Conservation (phyloP, 2,797 vertebrate genomes). For the Pseudochirops corinnae region DNA sequence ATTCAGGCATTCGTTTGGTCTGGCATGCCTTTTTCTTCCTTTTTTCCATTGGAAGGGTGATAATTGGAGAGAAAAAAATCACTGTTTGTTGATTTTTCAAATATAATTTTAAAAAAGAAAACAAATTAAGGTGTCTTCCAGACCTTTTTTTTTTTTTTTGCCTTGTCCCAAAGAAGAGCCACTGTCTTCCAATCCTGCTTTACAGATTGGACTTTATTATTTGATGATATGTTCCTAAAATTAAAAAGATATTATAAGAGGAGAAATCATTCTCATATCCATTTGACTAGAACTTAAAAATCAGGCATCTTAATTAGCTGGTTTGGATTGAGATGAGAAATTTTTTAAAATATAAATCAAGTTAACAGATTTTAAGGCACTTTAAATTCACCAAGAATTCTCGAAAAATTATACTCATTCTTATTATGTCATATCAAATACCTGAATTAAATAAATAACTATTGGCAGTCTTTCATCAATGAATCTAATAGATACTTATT, state of each 20-base stretch:
- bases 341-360: not conserved
- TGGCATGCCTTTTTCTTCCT: not conserved
- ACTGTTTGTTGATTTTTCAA: not conserved
- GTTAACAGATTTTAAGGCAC: not conserved
- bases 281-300: not conserved
- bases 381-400: not conserved
- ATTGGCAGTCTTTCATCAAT: not conserved
- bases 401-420: not conserved
- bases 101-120: not conserved
- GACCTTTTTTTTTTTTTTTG: not conserved
- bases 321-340: not conserved
- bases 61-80: not conserved
- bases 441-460: not conserved
- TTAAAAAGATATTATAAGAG: not conserved
- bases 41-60: not conserved
- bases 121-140: not conserved
- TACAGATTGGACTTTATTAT: not conserved
- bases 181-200: not conserved
- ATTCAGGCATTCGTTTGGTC: not conserved
- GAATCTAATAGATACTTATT: not conserved
- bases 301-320: not conserved
- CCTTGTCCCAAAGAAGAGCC: not conserved
- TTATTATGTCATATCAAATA: not conserved
- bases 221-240: not conserved
- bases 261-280: not conserved